Evolutionary conservation across 2,888 invertebrate species (phyloP).

Genomic region (Melikaiella ostensackeni): DNA sequence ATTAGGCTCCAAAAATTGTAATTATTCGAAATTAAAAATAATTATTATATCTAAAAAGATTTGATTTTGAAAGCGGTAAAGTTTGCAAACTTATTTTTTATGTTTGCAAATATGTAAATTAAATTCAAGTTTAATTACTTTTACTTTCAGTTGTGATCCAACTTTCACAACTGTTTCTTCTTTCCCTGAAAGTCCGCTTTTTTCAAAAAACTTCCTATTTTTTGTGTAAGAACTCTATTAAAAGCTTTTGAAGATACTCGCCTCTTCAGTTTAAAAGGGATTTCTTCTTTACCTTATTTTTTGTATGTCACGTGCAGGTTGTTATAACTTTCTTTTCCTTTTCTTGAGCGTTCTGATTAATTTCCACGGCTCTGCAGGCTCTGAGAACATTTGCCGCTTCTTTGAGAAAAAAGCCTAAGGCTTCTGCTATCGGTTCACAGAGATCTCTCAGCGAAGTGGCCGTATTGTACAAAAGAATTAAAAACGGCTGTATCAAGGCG

Average conservation of each 20-base stretch:
- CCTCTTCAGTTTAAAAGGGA: background rate
- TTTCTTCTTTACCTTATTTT: background rate
- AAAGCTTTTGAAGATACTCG: background rate
- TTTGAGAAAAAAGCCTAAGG: conserved; percentile 78
- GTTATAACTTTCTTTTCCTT: conserved; percentile 25
- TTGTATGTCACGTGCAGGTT: conserved; percentile 7
- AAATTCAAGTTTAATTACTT: too few species aligned
- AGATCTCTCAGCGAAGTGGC: conserved; percentile 82
- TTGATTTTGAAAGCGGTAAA: too few species aligned
- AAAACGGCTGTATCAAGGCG: conserved; percentile 83
- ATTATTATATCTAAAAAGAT: too few species aligned
- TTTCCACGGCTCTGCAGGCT: conserved; percentile 78
- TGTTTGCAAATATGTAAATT: too few species aligned
- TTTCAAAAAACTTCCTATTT: too few species aligned
- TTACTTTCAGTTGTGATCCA: too few species aligned
- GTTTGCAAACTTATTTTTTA: too few species aligned
- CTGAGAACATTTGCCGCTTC: conserved; percentile 77
- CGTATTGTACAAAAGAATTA: conserved; percentile 83
- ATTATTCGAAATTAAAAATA: too few species aligned
- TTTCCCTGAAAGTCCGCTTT: too few species aligned
- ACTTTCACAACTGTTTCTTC: too few species aligned
- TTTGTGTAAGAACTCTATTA: background rate
- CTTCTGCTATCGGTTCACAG: conserved; percentile 81
- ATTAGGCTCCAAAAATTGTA: too few species aligned
- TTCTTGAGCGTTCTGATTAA: conserved; percentile 59